A percentile compares a stretch with the other conserved stretches of the same genome.
phyloP scores from a whole-genome alignment of 2,888 invertebrate genomes.

The Morpho achilles region DNA sequence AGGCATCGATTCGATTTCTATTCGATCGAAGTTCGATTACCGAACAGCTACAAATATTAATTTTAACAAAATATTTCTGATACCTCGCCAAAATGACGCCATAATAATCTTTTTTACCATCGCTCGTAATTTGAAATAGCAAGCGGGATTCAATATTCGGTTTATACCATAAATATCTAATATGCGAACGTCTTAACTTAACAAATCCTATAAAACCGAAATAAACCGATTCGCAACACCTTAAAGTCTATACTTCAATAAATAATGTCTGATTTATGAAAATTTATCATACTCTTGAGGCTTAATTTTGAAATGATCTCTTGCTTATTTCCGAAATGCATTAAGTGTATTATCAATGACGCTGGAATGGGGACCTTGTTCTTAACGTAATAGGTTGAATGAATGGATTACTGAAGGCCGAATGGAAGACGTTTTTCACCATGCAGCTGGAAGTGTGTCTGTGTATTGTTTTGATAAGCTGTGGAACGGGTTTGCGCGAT shows the following conservation, averaged over 20 bases:
- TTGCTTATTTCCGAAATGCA: constrained; percentile 40
- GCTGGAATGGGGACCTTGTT: constrained; percentile 55
- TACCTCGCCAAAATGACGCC: constrained; percentile 23
- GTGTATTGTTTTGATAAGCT: constrained; percentile 80
- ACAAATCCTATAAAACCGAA: constrained; percentile 56
- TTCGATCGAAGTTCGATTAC: no score
- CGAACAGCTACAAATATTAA: constrained; percentile 3
- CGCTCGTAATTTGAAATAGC: constrained; percentile 26
- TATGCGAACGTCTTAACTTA: constrained; percentile 51
- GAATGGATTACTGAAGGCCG: constrained; percentile 36
- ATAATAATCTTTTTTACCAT: constrained; percentile 26
- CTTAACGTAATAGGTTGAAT: constrained; percentile 42
- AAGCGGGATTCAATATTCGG: constrained; percentile 33
- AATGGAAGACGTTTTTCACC: constrained; percentile 56
- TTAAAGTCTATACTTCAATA: constrained; percentile 76
- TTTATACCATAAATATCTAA: constrained; percentile 50
- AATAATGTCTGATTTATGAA: constrained; percentile 76
- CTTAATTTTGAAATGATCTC: constrained; percentile 76
- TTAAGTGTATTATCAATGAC: constrained; percentile 37
- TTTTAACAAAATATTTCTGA: constrained; percentile 19
- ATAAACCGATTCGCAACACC: constrained; percentile 70
- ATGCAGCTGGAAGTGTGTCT: constrained; percentile 70
- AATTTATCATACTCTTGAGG: constrained; percentile 76
- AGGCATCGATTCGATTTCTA: no score
- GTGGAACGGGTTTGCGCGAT: constrained; percentile 76